Base-by-base conservation (phyloP, 2,888 invertebrate species). In the Drosophila quasianomalipes region DNA sequence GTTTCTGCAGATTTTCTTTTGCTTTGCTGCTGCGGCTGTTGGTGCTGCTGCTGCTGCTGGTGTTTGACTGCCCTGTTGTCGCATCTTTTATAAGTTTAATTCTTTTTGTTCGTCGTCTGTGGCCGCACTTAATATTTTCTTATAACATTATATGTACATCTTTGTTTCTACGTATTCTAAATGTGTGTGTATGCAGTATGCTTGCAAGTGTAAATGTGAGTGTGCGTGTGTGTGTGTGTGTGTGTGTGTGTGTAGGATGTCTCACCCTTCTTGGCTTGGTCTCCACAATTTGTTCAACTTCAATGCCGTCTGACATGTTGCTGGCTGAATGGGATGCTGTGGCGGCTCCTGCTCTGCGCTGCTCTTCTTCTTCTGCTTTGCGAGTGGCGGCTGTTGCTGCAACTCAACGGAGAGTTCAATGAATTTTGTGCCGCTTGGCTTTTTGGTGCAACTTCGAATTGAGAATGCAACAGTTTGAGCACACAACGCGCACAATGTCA, bases 221-320 rank as follows among this genome's bases (percentile, higher is more conserved):
- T 59, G 61, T 61, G 66, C 3, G 22, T 4, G 5, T 51, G 30
- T 28, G 26, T 62, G 39, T 47, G 39, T 47, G 31, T 68, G 64
- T 37, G 26, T 77, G 52, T 63, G 53, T 61, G 30, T 65, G 59
- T 69, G 73, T 79, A 47, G 47, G 47, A 54, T 70, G 65, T 81
- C 94, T 95, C 93, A 95, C 95, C 95, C 95, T 95, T 94, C 94
- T 94, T 70, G 95, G 95, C 86, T 95, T 95, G 93, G 95, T 95
- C 92, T 95, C 95, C 70, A 92, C 89, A 85, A 92, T 89, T 93
- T 94, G 95, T 91, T 95, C 95, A 93, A 95, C 95, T 94, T 95
- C 95, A 93, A 95, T 94, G 91, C 95, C 95, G 93, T 95, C 95
- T 86, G 92, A 92, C 92, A 92, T 92, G 79, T 72, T 90, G 78